Percentiles rank a stretch among this genome's conserved stretches.
phyloP scores from a whole-genome alignment of 2,888 invertebrate species.

The Agapostemon virescens region DNA sequence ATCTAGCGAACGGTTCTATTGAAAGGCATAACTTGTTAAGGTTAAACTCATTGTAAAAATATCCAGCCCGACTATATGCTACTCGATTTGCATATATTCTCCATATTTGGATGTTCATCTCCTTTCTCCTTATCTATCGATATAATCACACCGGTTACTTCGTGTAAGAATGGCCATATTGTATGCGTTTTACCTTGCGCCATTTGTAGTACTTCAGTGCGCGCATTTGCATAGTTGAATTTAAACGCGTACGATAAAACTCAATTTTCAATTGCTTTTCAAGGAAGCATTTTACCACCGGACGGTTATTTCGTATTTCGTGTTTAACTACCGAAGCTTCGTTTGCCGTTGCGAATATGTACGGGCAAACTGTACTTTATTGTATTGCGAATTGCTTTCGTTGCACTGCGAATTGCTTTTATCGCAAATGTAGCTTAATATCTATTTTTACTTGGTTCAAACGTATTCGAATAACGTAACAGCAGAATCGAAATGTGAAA shows the following conservation, averaged over 20 bases:
- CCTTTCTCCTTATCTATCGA: conserved; percentile 42
- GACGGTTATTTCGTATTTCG: not conserved
- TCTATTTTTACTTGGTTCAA: too few species aligned
- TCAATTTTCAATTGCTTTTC: not conserved
- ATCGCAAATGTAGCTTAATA: too few species aligned
- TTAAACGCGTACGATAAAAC: not conserved
- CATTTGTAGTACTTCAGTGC: not conserved
- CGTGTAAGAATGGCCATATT: not conserved
- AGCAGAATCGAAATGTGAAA: too few species aligned
- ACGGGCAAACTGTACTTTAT: not conserved
- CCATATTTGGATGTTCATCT: conserved; percentile 13
- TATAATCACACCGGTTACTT: conserved; percentile 15
- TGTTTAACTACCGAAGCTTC: not conserved
- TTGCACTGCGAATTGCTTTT: not conserved
- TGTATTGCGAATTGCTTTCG: not conserved
- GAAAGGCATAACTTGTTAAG: conserved; percentile 1
- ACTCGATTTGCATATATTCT: not conserved
- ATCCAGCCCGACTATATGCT: not conserved
- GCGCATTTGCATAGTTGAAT: not conserved
- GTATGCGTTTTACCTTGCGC: conserved; percentile 4
- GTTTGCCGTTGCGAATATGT: not conserved
- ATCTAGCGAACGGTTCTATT: not conserved
- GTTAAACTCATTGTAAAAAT: not conserved
- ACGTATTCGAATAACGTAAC: too few species aligned
- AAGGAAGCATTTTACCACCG: not conserved